Percentiles rank a stretch among this genome's conserved stretches.
Evolutionary conservation across 37 sponge, comb jelly and placozoan genomes (phyloP).

Genomic region (Sycon ciliatum): DNA sequence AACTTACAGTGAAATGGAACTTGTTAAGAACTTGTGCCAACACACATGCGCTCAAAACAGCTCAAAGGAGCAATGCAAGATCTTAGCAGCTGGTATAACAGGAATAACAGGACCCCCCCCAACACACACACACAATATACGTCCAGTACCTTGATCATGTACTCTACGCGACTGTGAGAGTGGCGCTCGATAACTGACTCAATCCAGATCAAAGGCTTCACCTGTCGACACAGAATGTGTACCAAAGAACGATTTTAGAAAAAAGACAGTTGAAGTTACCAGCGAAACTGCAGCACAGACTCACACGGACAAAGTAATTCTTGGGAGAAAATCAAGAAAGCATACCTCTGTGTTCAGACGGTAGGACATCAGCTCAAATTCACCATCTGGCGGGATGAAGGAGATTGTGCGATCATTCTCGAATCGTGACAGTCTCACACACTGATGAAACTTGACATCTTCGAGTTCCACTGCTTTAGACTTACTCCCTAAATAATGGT

Average conservation of each 20-base stretch:
- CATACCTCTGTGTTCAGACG: slow-evolving; percentile 72
- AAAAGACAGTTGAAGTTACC: too few relatives aligned
- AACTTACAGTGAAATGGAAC: too few relatives aligned
- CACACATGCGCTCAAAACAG: too few relatives aligned
- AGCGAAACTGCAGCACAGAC: too few relatives aligned
- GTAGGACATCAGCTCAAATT: slow-evolving; percentile 97
- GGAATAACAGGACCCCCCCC: background rate
- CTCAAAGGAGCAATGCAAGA: too few relatives aligned
- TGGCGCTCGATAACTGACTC: slow-evolving; percentile 90
- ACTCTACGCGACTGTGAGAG: slow-evolving; percentile 92
- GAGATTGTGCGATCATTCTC: slow-evolving; percentile 97
- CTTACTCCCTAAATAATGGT: slow-evolving; percentile 43
- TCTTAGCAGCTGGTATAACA: too few relatives aligned
- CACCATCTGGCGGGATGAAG: slow-evolving; percentile 94
- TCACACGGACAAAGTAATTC: background rate
- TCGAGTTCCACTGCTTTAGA: slow-evolving; percentile 89
- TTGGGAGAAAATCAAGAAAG: background rate
- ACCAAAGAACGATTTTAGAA: too few relatives aligned
- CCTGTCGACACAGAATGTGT: slow-evolving; percentile 13
- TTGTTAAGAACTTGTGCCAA: too few relatives aligned
- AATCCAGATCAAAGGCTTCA: slow-evolving; percentile 85
- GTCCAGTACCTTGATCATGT: slow-evolving; percentile 73
- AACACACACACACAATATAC: background rate
- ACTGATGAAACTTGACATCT: slow-evolving; percentile 97
- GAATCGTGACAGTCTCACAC: slow-evolving; percentile 93